Evolutionary conservation across 2,888 invertebrate genomes (phyloP).

Genomic region (Melipona beecheii): DNA sequence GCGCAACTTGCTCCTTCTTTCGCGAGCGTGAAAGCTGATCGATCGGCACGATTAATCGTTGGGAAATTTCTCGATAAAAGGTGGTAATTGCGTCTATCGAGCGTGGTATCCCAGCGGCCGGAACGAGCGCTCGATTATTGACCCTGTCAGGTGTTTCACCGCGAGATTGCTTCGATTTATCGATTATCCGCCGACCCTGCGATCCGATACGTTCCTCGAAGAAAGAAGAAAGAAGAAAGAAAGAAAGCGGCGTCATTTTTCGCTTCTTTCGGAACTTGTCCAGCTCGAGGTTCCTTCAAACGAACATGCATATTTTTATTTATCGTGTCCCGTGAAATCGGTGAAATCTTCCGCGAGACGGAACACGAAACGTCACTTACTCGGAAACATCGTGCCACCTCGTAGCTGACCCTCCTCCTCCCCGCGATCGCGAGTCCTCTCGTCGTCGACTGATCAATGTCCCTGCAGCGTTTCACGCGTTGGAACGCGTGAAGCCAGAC

Average conservation of each 20-base stretch:
- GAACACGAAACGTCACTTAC: conserved; percentile 76
- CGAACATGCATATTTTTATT: conserved; percentile 73
- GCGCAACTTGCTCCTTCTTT: background rate
- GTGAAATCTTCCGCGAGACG: conserved; percentile 72
- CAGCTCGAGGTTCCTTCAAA: conserved; percentile 62
- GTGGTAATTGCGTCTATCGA: background rate
- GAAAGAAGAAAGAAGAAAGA: too few relatives aligned
- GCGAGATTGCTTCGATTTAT: conserved; percentile 36
- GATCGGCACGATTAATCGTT: conserved; percentile 7
- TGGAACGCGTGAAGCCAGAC: conserved; percentile 26
- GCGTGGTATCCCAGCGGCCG: background rate
- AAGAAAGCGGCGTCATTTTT: background rate
- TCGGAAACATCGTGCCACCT: conserved; percentile 58
- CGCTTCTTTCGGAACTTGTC: conserved; percentile 45
- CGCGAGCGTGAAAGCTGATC: background rate
- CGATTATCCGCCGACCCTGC: conserved; percentile 13
- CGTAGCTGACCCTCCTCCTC: conserved; percentile 9
- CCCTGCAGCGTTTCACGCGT: conserved; percentile 43
- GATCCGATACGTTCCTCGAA: conserved; percentile 46
- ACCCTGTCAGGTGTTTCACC: background rate
- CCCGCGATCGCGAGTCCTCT: background rate
- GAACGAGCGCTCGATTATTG: conserved; percentile 22
- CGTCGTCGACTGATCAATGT: conserved; percentile 51
- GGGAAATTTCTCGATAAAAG: background rate
- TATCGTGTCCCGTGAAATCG: conserved; percentile 63